Evolutionary conservation across 2,797 vertebrate species (phyloP).

Genomic region (Salmo trutta): DNA sequence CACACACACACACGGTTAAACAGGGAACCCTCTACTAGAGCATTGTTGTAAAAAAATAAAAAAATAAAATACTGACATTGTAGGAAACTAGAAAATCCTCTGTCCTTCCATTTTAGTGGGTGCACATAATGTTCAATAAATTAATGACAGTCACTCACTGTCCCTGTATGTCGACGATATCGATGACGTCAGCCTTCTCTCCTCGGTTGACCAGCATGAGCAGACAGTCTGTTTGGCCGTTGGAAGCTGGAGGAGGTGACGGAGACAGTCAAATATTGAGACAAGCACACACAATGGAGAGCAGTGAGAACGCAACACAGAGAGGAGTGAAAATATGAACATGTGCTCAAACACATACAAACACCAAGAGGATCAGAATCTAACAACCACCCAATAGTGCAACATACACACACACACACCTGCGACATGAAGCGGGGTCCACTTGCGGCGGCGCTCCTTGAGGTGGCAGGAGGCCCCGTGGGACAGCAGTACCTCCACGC

Average conservation of each 20-base stretch:
- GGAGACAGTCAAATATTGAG: neutral
- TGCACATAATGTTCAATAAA: neutral
- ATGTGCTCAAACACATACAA: neutral
- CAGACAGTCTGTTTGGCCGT: conserved; percentile 83
- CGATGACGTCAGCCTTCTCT: conserved; percentile 81
- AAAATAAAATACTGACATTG: too few species aligned
- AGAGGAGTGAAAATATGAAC: neutral
- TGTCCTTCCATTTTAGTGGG: neutral
- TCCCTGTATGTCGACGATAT: conserved; percentile 85
- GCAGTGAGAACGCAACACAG: conserved; percentile 56
- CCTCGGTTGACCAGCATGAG: conserved; percentile 83
- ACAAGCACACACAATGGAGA: conserved; percentile 43
- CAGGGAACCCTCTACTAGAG: neutral
- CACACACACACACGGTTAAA: neutral
- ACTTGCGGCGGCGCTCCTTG: conserved; percentile 80
- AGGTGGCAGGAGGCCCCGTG: conserved; percentile 81
- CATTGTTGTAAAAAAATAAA: too few species aligned
- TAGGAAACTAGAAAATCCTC: too few species aligned
- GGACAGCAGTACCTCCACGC: conserved; percentile 84
- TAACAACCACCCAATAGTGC: neutral
- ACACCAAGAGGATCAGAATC: neutral
- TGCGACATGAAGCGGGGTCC: conserved; percentile 84
- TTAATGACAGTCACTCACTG: conserved; percentile 73
- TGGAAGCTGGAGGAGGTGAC: conserved; percentile 69
- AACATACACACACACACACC: conserved; percentile 58